Conservation (phyloP, 2,888 invertebrate genomes). For the Drosophila mettleri region DNA sequence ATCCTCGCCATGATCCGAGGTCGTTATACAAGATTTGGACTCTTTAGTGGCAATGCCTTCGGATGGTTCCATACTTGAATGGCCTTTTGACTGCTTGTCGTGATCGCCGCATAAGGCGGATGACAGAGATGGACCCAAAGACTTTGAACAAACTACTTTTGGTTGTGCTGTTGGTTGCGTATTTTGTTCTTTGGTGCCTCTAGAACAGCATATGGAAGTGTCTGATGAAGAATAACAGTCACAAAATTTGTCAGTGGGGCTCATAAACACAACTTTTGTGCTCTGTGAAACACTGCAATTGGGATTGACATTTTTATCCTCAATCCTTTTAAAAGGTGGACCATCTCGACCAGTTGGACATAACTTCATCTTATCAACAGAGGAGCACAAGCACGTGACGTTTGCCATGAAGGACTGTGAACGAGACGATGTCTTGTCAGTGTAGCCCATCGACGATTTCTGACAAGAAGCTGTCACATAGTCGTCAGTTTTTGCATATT, state of each 20-base stretch:
- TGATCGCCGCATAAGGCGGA: background rate
- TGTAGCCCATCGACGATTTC: conserved; percentile 44
- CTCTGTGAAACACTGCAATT: background rate
- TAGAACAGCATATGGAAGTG: conserved; percentile 6
- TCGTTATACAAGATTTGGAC: conserved; percentile 18
- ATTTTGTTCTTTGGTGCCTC: background rate
- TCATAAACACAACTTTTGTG: conserved; percentile 31
- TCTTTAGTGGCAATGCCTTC: background rate
- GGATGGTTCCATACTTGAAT: background rate
- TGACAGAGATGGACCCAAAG: background rate
- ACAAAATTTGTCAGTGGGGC: conserved; percentile 9
- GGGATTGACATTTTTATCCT: conserved; percentile 5
- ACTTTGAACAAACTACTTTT: conserved; percentile 1
- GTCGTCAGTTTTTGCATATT: background rate
- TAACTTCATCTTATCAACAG: conserved; percentile 28
- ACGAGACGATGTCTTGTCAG: conserved; percentile 55
- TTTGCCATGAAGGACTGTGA: conserved; percentile 65
- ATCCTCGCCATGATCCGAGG: conserved; percentile 4
- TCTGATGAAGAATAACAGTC: conserved; percentile 37
- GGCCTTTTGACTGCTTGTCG: background rate
- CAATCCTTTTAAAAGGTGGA: conserved; percentile 34
- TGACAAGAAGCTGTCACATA: background rate
- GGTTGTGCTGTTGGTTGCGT: background rate
- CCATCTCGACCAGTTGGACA: background rate
- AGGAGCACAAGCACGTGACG: conserved; percentile 61